These are phyloP conservation scores for Hylia prasina DNA, from an alignment of 2,113 vertebrate genomes.

Conservation along the genomic window DNA sequence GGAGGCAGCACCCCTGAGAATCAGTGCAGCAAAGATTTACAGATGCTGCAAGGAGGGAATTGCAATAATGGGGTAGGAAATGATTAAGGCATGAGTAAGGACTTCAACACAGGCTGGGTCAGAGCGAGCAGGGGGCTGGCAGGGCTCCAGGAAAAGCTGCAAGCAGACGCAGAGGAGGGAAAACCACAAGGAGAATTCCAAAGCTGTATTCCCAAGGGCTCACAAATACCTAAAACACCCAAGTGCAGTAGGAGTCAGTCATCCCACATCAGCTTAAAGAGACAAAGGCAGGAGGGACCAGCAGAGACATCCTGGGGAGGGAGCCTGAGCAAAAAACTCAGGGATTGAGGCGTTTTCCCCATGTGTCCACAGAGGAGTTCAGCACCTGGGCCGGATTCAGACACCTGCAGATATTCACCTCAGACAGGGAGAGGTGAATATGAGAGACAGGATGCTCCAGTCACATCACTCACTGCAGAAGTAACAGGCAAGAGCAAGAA, in stretches of 20 bases:
- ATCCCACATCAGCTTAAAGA: neutral
- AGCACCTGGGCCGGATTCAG: neutral
- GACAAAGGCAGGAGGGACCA: neutral
- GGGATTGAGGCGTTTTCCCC: neutral
- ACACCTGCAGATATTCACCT: neutral
- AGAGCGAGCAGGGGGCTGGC: neutral
- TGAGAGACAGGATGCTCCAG: neutral
- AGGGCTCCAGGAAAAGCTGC: neutral
- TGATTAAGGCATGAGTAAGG: slow-evolving; percentile 45
- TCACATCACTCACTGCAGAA: neutral
- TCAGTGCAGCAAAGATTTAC: neutral
- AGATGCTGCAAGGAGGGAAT: neutral
- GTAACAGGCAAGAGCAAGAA: neutral
- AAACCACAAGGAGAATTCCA: neutral
- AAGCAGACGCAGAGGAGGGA: neutral
- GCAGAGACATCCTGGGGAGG: neutral
- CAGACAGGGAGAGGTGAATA: neutral
- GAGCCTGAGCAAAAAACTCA: neutral
- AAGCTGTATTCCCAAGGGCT: neutral
- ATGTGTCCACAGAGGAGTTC: fast-evolving
- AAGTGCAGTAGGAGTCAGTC: neutral
- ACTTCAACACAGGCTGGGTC: neutral
- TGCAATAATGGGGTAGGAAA: neutral
- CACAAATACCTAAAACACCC: neutral
- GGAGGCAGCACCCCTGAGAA: neutral